phyloP scores from a whole-genome alignment of 2,888 invertebrate genomes.

The Cryptus viduatorius region DNA sequence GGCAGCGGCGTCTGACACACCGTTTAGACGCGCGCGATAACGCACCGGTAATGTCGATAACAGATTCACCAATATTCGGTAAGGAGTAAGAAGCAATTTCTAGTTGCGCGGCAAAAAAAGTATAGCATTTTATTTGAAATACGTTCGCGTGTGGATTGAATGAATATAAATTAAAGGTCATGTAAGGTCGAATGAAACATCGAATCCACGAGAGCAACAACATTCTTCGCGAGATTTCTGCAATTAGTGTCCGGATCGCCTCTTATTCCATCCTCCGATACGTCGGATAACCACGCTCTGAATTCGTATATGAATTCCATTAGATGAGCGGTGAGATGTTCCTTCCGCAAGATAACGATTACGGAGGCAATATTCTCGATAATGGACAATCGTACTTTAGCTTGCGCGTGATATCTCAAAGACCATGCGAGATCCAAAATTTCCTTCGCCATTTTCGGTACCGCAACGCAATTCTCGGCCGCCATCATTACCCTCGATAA shows the following conservation, averaged over 20 bases:
- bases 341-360: slow-evolving; percentile 87
- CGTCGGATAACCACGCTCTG: slow-evolving; percentile 88
- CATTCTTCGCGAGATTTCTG: slow-evolving; percentile 88
- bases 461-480: slow-evolving; percentile 89
- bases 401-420: slow-evolving; percentile 89
- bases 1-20: no score
- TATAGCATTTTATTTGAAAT: background rate
- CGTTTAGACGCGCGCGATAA: no score
- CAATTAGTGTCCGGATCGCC: slow-evolving; percentile 89
- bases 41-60: no score
- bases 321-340: slow-evolving; percentile 87
- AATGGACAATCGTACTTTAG: slow-evolving; percentile 88
- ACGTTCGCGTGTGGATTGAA: slow-evolving; percentile 27
- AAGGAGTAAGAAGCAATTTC: no score
- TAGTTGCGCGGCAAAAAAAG: no score
- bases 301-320: slow-evolving; percentile 88
- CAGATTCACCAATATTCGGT: no score
- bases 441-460: slow-evolving; percentile 89
- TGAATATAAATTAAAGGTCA: slow-evolving; percentile 7
- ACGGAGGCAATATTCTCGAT: slow-evolving; percentile 90
- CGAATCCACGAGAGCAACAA: slow-evolving; percentile 87
- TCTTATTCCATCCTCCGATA: slow-evolving; percentile 86
- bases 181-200: slow-evolving; percentile 63
- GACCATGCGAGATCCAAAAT: slow-evolving; percentile 89
- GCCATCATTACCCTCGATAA: slow-evolving; percentile 89